phyloP scores from a whole-genome alignment of 2,888 invertebrate species.

The Neuroscelio doddi region DNA sequence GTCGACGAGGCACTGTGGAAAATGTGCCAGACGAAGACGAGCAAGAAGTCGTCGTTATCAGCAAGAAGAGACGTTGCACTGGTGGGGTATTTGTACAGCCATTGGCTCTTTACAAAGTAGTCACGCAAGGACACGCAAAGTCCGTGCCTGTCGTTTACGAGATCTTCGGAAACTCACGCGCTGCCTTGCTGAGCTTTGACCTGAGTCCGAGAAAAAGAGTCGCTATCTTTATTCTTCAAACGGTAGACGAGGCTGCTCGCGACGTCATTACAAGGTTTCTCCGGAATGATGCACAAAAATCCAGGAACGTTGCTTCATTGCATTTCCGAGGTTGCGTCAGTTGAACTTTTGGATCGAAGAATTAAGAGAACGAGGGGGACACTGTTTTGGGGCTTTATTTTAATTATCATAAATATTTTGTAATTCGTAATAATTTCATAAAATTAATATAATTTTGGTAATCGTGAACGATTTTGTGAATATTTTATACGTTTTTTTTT shows the following conservation, averaged over 20 bases:
- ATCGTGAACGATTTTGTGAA: too few species aligned
- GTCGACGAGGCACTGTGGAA: constrained; percentile 21
- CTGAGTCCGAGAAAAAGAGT: constrained; percentile 22
- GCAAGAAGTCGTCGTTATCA: constrained; percentile 34
- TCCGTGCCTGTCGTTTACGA: constrained; percentile 39
- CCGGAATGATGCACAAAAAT: too few species aligned
- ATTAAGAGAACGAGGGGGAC: too few species aligned
- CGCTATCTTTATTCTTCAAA: constrained; percentile 21
- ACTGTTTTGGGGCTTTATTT: too few species aligned
- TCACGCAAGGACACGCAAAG: constrained; percentile 44
- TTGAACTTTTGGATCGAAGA: too few species aligned
- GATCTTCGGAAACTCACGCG: constrained; percentile 28
- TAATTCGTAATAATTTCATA: too few species aligned
- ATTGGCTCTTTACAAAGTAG: constrained; percentile 26
- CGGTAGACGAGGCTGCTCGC: constrained; percentile 26
- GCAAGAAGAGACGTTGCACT: constrained; percentile 32
- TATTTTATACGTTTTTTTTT: too few species aligned
- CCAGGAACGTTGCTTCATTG: too few species aligned
- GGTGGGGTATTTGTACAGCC: too few species aligned
- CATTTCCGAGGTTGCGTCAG: too few species aligned
- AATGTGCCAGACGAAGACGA: constrained; percentile 29
- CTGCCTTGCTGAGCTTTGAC: constrained; percentile 36
- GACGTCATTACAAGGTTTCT: constrained; percentile 35
- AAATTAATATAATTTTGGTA: too few species aligned
- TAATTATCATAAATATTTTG: too few species aligned